phyloP scores from a whole-genome alignment of 2,888 invertebrate genomes.

The Ramazzottius varieornatus region DNA sequence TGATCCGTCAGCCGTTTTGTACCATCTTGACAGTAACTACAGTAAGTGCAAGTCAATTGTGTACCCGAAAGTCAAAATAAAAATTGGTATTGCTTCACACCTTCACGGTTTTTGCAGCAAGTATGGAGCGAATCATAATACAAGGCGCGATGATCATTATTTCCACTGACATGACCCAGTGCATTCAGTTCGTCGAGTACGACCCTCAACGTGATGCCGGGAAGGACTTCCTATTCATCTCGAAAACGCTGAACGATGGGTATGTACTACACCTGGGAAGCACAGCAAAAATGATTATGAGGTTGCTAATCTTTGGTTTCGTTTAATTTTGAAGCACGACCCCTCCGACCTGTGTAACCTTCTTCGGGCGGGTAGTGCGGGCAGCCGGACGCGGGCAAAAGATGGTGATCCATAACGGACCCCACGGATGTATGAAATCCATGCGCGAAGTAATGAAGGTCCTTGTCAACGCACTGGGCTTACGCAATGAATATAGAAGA shows the following conservation, averaged over 20 bases:
- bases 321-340: neutral
- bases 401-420: neutral
- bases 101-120: neutral
- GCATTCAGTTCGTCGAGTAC: neutral
- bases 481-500: neutral
- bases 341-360: neutral
- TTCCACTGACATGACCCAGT: neutral
- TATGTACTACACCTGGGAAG: neutral
- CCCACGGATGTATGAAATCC: neutral
- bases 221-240: neutral
- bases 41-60: neutral
- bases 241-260: constrained; percentile 1
- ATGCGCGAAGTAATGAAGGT: neutral
- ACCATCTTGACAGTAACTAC: neutral
- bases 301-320: neutral
- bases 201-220: neutral
- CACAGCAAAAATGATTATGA: neutral
- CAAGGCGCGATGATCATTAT: neutral
- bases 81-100: neutral
- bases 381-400: neutral
- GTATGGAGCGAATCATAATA: neutral
- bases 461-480: neutral
- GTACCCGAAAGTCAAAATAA: neutral
- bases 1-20: neutral
- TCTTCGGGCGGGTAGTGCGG: neutral